Evolutionary conservation across 2,888 invertebrate genomes (phyloP).

Genomic region (Leptopilina syphax): DNA sequence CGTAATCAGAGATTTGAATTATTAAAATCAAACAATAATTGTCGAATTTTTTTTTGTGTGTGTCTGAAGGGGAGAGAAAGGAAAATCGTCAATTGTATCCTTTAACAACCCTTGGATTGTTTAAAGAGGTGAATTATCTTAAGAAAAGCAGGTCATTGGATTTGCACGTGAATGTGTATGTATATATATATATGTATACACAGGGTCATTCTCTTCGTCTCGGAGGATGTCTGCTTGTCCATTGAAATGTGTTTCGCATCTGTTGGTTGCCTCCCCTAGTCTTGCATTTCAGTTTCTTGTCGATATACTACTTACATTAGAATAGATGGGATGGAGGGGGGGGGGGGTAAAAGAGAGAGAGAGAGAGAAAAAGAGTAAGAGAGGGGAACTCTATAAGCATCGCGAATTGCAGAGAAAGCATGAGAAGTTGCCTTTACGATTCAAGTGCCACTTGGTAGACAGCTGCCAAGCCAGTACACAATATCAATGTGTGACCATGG

Average conservation of each 20-base stretch:
- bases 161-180: neutral
- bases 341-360: constrained; percentile 4
- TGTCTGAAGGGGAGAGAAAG: neutral
- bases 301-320: constrained; percentile 40
- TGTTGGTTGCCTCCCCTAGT: constrained; percentile 55
- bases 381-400: constrained; percentile 37
- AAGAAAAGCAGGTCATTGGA: constrained; percentile 28
- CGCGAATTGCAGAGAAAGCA: constrained; percentile 50
- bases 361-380: too few species aligned
- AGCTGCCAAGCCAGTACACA: constrained; percentile 62
- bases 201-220: constrained; percentile 67
- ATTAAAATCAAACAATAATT: neutral
- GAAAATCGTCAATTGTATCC: neutral
- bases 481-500: constrained; percentile 40
- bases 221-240: constrained; percentile 73
- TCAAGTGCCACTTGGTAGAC: constrained; percentile 67
- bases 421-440: constrained; percentile 37
- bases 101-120: constrained; percentile 22
- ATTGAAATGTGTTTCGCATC: constrained; percentile 75
- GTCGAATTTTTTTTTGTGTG: neutral
- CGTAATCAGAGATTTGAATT: neutral
- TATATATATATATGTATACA: neutral
- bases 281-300: constrained; percentile 30
- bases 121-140: constrained; percentile 26
- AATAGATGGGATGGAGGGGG: constrained; percentile 11